Base-by-base conservation (phyloP, 2,113 vertebrate species). In the Pituophis catenifer region DNA sequence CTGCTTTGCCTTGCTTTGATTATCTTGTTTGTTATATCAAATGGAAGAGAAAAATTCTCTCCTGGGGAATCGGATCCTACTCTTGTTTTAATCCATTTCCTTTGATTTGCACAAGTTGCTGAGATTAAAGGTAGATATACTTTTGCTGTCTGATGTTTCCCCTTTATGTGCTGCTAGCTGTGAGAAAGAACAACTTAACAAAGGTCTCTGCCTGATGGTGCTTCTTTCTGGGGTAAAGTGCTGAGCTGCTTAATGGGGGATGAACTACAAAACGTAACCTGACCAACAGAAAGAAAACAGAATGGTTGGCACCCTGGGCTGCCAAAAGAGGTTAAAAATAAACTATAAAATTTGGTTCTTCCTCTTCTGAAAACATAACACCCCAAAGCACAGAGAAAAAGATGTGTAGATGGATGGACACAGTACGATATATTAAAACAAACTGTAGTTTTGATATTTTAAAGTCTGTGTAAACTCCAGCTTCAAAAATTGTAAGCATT, bases 1-100 rank as follows among this genome's bases (percentile, higher is more conserved):
- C 91, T 93, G 94, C 91, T 94, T 95, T 95, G 92, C 86, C 95
- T 95, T 90, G 55, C 97, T 98, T 98, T 98, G 97, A 98, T 98
- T 97, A 96, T 97, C 94, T 91, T 91, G 93, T 95, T 97, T 97
- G 90, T 97, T 96, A 65, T 92, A 97, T 96, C 97, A 98, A 97
- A 97, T 94, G 93, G 95, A 96, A 96, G 92, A 95, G 95, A 93
- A 90, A 95, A 96, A 94, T 0, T 89, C 95, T 96, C 97, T 97
- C 96, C 96, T 94, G 93, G 65, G 2, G 96, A 97, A 97, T 97
- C 96, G 97, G 96, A 96, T 94, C 88, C 94, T 13, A 81, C 95
- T 96, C 96, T 97, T 95, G 94, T 98, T 98, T 97, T 96, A 97
- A 98, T 96, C 96, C 95, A 85, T 58, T 88, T 21, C 1, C 94